A percentile compares a stretch with the other conserved stretches of the same genome.
These are phyloP conservation scores for Hylaea fasciaria DNA, from an alignment of 2,888 invertebrate species.

Conservation along the genomic window DNA sequence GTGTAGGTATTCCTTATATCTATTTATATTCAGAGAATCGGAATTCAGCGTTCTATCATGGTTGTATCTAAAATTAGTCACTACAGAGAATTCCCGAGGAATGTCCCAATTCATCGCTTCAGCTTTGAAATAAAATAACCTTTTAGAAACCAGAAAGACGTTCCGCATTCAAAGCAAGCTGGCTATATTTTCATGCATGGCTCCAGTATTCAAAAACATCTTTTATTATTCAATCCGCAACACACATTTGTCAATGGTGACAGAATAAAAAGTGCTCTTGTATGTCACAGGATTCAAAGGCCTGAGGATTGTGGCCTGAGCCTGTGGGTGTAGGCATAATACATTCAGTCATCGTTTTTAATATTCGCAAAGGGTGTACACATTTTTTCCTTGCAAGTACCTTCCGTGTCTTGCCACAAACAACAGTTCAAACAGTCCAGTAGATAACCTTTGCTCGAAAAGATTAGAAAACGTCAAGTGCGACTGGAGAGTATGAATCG, in stretches of 20 bases:
- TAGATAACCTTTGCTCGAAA: no score
- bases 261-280: constrained; percentile 58
- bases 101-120: constrained; percentile 11
- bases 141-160: constrained; percentile 25
- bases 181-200: constrained; percentile 26
- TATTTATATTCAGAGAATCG: not conserved
- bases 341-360: not conserved
- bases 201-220: constrained; percentile 18
- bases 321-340: constrained; percentile 14
- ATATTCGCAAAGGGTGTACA: not conserved
- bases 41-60: not conserved
- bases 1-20: no score
- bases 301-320: constrained; percentile 9
- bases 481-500: no score
- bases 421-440: no score
- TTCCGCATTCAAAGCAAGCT: constrained; percentile 30
- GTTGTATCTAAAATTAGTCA: constrained; percentile 5
- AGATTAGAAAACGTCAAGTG: no score
- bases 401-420: no score
- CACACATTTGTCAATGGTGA: constrained; percentile 64
- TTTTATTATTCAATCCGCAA: constrained; percentile 69
- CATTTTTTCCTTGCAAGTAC: no score
- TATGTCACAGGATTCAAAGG: constrained; percentile 44
- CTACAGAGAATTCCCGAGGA: constrained; percentile 5
- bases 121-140: constrained; percentile 25